Base-by-base conservation (phyloP, 2,888 invertebrate genomes). In the Papilio demoleus region DNA sequence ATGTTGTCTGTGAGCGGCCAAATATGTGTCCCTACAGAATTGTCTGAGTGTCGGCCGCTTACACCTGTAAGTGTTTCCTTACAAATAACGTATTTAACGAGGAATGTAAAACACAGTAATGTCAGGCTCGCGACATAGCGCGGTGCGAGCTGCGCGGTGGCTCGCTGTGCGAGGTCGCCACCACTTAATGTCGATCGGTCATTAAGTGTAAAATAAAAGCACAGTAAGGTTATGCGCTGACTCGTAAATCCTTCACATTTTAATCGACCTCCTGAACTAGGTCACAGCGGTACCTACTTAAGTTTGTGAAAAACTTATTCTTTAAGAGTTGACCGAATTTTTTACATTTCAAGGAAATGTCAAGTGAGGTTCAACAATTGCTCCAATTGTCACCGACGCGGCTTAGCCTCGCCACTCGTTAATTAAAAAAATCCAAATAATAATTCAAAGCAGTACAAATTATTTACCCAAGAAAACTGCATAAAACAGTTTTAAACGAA, bases 261-360 rank as follows among this genome's bases (percentile, higher is more conserved):
- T 14, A 24, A 65, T 47, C 47, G 65, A 59, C 45, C 65, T 45
- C 58, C 19, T 59, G 14, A 59, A 59, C 14, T 34, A 45, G 53
- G 53, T 64, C 53, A 12, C 0, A 14, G 53, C 24, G 24, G 27
- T 4, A 24, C 2, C 40, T 53, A 40, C 6, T 64, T 53, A 53
- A 53, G 17, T 40, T 64, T 14, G 11, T 53, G 53, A 22, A 56
- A 53, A 53, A 40, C n/a, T 38, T 19, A 14, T 9, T 6, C n/a
- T 19, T 42, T 56, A 17, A 1, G 31, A 56, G 27, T 56, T 17
- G 53, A 56, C 53, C 53, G 53, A 56, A 56, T 14, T 56, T 1
- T 56, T 17, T 31, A 17, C 31, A 17, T 56, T 56, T 56, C 31
- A 56, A 56, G 31, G 53, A 56, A 31, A 53, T 53, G 27, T 53